Percentiles rank a stretch among this genome's conserved stretches.
These are phyloP conservation scores for Coelinius sp. DNA, from an alignment of 2,888 invertebrate genomes.

Conservation along the genomic window DNA sequence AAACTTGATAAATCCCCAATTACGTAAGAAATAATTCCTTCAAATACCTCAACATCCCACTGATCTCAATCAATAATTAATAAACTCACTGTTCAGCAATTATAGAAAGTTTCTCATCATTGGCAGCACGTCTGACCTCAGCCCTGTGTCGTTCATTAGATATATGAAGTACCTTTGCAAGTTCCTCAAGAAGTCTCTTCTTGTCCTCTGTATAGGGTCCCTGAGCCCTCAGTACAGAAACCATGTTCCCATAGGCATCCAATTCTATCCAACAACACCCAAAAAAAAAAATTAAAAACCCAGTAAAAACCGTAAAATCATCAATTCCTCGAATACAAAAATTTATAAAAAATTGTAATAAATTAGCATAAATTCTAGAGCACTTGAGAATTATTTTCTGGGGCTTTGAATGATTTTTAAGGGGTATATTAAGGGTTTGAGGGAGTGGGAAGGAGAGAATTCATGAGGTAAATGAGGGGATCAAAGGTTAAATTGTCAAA, in stretches of 20 bases:
- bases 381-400: not conserved
- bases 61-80: not conserved
- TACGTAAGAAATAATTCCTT: too few species aligned
- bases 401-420: not conserved
- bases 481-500: not conserved
- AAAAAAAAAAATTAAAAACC: not conserved
- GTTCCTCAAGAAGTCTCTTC: slow-evolving; percentile 86
- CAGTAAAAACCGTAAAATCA: not conserved
- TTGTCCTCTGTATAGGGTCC: slow-evolving; percentile 89
- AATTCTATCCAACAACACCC: slow-evolving; percentile 77
- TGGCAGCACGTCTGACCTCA: slow-evolving; percentile 91
- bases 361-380: slow-evolving; percentile 22
- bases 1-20: too few species aligned
- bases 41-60: not conserved
- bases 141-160: slow-evolving; percentile 92
- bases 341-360: slow-evolving; percentile 17
- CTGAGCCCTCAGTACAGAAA: slow-evolving; percentile 93
- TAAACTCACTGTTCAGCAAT: slow-evolving; percentile 89
- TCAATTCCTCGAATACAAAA: not conserved
- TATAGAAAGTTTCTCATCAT: slow-evolving; percentile 90
- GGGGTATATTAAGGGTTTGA: not conserved
- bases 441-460: not conserved
- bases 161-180: slow-evolving; percentile 87
- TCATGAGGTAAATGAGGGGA: not conserved
- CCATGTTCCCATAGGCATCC: slow-evolving; percentile 91